A percentile compares a stretch with the other conserved stretches of the same genome.
These are phyloP conservation scores for Phyto melanocephala DNA, from an alignment of 2,888 invertebrate genomes.

Conservation along the genomic window DNA sequence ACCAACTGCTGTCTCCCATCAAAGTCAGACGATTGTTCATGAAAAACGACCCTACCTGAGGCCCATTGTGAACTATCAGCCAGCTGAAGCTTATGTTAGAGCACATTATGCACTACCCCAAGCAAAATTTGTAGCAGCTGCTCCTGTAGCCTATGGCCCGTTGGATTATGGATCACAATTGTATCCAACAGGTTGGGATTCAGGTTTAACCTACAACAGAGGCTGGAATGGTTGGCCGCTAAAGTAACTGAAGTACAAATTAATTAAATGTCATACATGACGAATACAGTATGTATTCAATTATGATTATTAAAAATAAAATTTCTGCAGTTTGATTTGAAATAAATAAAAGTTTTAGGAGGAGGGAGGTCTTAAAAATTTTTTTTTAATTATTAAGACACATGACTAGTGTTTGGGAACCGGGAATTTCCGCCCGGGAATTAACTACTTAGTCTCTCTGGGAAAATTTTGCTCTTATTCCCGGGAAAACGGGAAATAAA, in stretches of 20 bases:
- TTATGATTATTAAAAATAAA: too few relatives aligned
- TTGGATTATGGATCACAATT: slow-evolving; percentile 66
- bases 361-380: too few relatives aligned
- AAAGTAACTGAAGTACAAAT: slow-evolving; percentile 57
- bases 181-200: slow-evolving; percentile 68
- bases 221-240: slow-evolving; percentile 67
- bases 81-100: slow-evolving; percentile 67
- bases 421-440: too few relatives aligned
- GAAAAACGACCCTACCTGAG: slow-evolving; percentile 76
- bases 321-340: too few relatives aligned
- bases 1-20: slow-evolving; percentile 76
- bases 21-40: slow-evolving; percentile 77
- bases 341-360: too few relatives aligned
- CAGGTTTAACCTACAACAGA: slow-evolving; percentile 56
- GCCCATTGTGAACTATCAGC: slow-evolving; percentile 73
- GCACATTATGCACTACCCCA: slow-evolving; percentile 65
- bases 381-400: too few relatives aligned
- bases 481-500: too few relatives aligned
- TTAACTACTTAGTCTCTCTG: too few relatives aligned
- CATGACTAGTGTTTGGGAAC: too few relatives aligned
- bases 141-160: slow-evolving; percentile 61
- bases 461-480: too few relatives aligned
- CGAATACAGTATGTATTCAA: too few relatives aligned
- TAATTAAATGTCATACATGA: not conserved
- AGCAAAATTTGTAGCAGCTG: slow-evolving; percentile 38